Base-by-base conservation (phyloP, 2,797 vertebrate genomes). In the Hydrocynus forskahlii region DNA sequence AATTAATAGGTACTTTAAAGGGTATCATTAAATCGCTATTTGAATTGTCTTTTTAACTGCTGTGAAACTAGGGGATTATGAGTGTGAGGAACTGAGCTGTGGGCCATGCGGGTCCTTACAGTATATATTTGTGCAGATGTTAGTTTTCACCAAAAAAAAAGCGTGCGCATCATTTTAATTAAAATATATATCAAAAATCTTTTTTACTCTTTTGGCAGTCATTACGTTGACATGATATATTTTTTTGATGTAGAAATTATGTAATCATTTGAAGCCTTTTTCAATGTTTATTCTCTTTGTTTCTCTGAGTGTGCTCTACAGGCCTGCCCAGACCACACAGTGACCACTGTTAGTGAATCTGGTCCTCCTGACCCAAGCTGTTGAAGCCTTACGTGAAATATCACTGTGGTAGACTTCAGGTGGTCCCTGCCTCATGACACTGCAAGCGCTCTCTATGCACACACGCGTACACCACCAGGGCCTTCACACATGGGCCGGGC, bases 401-500 rank as follows among this genome's bases (percentile, higher is more conserved):
- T 6, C 14, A 29, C 2, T 17, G 7, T 16, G 17, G 48, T 54
- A 19, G 7, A 14, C 35, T 50, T 75, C 29, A 60, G 23, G 64
- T 14, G 38, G 52, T 60, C 17, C 38, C 55, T 60, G 25, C 25
- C 2, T 71, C 2, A 43, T 21, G 60, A 38, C 25, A n/a, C 23
- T 25, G 19, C 23, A 60, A 12, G 29, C 69, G 54, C 38, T 21
- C 25, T 38, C 57, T 7, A 19, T 14, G 50, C 17, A 80, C 50
- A 25, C 19, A 64, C 43, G 57, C 50, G 5, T 50, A 14, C 10
- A 19, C 25, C 76, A 79, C 63, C 13, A 14, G 70, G 81, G 55
- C 29, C 72, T 82, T 13, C 16, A 66, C 63, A 14, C 76, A 83
- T 45, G 54, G 60, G n/a, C 70, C 69, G 62, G 69, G 38, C 74